Evolutionary conservation across 2,888 invertebrate species (phyloP), one percentile per base, ranked within the genome.

Genomic region (Drosophila peninsularis): DNA sequence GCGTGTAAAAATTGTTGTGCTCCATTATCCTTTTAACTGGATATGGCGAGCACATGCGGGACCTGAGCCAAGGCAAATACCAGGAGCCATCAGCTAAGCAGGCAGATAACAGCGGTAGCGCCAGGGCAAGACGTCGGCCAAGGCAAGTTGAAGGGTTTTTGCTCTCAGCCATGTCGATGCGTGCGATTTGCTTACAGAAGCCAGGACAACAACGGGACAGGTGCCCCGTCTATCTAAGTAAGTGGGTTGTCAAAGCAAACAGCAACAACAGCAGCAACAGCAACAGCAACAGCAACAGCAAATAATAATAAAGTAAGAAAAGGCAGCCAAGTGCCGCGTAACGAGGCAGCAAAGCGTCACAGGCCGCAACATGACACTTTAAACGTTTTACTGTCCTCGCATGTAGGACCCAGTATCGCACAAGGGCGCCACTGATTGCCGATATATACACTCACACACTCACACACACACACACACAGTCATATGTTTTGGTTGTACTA

Each of bases 1-100:
- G 90, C 90, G 86, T 83, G 89, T 86, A 86, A 86, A 89, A 86
- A 86, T 89, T 85, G 89, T 89, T 89, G 89, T 89, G 85, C 89
- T 89, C 83, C 83, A 84, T 86, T 86, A 89, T 86, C 89, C 90
- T 86, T 86, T 86, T 86, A 89, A 88, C 88, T 89, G 85, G 73
- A 89, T 90, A 87, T 88, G 79, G 72, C 63, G 75, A 78, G 66
- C 71, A 84, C 86, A 80, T 69, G 70, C 73, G 79, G 65, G 75
- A 70, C 71, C 53, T 60, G 63, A 69, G 79, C 71, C 56, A 66
- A 69, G 62, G 49, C 80, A 86, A 83, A 81, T 84, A 87, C 85
- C 76, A 75, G 69, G 58, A 79, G 72, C 87, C 82, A 73, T 76
- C 76, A 79, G 66, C 85, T 82, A 79, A 88, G 78, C 88, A 83